Evolutionary conservation across 1,140 invertebrate species (phyloP).

Genomic region (Geopemphigus sp.): DNA sequence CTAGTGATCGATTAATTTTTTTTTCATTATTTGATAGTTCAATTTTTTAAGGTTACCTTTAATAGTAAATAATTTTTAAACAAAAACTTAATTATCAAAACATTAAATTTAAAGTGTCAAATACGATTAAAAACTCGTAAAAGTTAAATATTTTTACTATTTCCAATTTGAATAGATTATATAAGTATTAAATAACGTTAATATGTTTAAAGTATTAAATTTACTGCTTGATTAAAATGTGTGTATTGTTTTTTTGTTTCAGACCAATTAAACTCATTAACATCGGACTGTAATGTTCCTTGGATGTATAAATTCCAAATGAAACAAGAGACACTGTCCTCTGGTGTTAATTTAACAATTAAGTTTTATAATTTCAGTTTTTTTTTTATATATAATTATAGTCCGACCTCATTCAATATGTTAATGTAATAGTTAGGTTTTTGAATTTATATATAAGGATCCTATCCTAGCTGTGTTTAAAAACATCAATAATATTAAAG

Average conservation of each 20-base stretch:
- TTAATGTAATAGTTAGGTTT: slow-evolving; percentile 2
- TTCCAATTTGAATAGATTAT: too few relatives aligned
- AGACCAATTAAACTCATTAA: slow-evolving; percentile 25
- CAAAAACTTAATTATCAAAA: too few relatives aligned
- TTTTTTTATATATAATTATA: slow-evolving; percentile 12
- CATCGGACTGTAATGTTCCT: slow-evolving; percentile 33
- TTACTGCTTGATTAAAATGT: neutral
- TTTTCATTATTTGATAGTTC: too few relatives aligned
- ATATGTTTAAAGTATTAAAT: too few relatives aligned
- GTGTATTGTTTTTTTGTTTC: slow-evolving; percentile 11
- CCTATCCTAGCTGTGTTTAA: neutral
- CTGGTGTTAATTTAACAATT: slow-evolving; percentile 47
- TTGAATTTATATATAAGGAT: slow-evolving; percentile 17
- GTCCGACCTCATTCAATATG: slow-evolving; percentile 12
- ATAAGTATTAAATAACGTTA: too few relatives aligned
- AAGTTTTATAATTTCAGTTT: slow-evolving; percentile 26
- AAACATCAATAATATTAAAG: slow-evolving; percentile 11
- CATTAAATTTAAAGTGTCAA: too few relatives aligned
- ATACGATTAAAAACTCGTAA: too few relatives aligned
- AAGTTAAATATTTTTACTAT: too few relatives aligned
- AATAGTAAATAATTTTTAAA: too few relatives aligned
- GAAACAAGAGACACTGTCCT: slow-evolving; percentile 47
- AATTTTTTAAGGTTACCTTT: too few relatives aligned
- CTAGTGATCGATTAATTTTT: too few relatives aligned
- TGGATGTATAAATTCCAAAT: slow-evolving; percentile 38